These are phyloP conservation scores for Macrobrachium nipponense DNA, from an alignment of 1,140 invertebrate species.

Conservation along the genomic window DNA sequence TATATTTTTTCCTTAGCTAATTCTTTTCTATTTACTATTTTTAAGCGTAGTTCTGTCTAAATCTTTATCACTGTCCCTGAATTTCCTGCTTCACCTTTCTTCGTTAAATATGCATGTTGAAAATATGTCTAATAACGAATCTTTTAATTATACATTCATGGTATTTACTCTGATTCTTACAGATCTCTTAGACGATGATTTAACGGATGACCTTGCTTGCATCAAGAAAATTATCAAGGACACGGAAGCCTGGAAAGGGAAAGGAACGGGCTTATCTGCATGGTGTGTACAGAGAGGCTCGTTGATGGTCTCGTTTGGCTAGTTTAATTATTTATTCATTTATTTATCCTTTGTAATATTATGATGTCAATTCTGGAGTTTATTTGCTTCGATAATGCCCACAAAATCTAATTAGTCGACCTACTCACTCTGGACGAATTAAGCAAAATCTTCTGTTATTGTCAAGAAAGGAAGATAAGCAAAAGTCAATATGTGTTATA, in stretches of 20 bases:
- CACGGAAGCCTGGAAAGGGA: slow-evolving; percentile 36
- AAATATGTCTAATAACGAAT: too few species aligned
- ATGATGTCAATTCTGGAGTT: not conserved
- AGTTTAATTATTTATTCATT: not conserved
- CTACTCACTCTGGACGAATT: too few species aligned
- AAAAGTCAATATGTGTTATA: not conserved
- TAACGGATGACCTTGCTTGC: slow-evolving; percentile 40
- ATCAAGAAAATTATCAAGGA: slow-evolving; percentile 39
- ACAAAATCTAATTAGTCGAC: too few species aligned
- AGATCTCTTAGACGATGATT: slow-evolving; percentile 39
- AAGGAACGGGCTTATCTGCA: slow-evolving; percentile 24
- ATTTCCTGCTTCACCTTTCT: too few species aligned
- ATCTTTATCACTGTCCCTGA: too few species aligned
- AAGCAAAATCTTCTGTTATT: too few species aligned
- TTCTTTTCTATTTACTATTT: too few species aligned
- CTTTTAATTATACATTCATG: too few species aligned
- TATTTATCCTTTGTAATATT: not conserved
- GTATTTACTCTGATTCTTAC: not conserved
- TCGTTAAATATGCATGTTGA: too few species aligned
- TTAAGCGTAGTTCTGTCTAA: too few species aligned
- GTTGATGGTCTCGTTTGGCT: not conserved
- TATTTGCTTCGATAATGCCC: not conserved
- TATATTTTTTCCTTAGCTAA: too few species aligned
- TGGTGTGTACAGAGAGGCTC: slow-evolving; percentile 24
- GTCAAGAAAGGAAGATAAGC: not conserved